Conservation (phyloP, 2,113 vertebrate species). For the Megaceryle torquata region DNA sequence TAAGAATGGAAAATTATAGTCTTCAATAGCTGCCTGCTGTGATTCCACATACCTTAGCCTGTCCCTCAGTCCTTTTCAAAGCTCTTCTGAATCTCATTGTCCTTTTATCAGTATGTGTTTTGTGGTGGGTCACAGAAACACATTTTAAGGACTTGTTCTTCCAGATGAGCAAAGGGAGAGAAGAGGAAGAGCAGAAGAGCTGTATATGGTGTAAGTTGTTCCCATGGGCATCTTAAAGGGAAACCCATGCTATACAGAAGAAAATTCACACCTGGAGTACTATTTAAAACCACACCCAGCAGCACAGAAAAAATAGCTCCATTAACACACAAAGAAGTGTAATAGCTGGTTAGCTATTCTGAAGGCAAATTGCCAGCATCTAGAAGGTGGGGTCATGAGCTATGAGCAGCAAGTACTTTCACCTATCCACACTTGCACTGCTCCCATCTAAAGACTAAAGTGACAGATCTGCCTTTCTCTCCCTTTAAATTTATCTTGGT, state of each 20-base stretch:
- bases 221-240: not conserved
- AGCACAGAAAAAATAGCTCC: not conserved
- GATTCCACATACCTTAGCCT: not conserved
- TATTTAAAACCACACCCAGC: not conserved
- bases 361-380: not conserved
- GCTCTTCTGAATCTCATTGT: not conserved
- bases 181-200: not conserved
- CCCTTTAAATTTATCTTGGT: not conserved
- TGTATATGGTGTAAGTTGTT: not conserved
- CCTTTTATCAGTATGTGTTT: not conserved
- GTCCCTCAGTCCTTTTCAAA: not conserved
- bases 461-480: not conserved
- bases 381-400: not conserved
- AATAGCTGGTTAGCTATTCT: not conserved
- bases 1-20: not conserved
- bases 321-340: not conserved
- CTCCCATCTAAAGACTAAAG: not conserved
- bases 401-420: not conserved
- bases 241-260: not conserved
- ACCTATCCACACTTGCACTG: accelerated
- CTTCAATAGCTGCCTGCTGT: not conserved
- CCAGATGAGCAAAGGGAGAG: not conserved
- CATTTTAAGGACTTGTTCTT: not conserved
- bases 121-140: not conserved
- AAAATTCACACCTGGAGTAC: not conserved